Evolutionary conservation across 2,113 vertebrate genomes (phyloP).

Genomic region (Narcine bancroftii): DNA sequence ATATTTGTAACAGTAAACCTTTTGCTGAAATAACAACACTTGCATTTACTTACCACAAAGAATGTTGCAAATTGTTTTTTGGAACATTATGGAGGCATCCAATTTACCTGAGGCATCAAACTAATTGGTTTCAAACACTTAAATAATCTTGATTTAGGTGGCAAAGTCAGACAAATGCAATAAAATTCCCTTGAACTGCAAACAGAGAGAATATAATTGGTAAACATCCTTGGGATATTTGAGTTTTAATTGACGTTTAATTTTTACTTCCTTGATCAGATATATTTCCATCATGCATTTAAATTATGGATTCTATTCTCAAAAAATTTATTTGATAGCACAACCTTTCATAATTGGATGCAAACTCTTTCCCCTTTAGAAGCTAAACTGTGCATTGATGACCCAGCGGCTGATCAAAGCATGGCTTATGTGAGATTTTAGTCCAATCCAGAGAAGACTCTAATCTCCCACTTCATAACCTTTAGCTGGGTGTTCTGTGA

Average conservation of each 20-base stretch:
- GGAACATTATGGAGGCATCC: background rate
- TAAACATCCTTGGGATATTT: background rate
- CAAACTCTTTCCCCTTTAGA: background rate
- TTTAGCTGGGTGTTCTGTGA: background rate
- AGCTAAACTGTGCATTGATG: background rate
- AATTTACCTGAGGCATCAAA: background rate
- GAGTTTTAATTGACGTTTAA: background rate
- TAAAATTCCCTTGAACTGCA: background rate
- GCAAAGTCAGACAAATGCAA: background rate
- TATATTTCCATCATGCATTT: background rate
- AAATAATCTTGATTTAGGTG: background rate
- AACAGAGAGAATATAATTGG: background rate
- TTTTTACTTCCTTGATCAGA: background rate
- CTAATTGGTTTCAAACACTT: background rate
- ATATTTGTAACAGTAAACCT: no score
- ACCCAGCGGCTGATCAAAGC: constrained; percentile 19
- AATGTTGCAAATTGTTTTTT: background rate
- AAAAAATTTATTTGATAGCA: background rate
- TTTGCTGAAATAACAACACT: background rate
- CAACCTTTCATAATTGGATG: background rate
- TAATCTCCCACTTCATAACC: background rate
- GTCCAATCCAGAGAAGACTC: background rate
- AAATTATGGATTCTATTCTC: background rate
- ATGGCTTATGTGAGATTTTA: background rate
- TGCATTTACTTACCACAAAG: background rate